Percentiles rank a stretch among this genome's conserved stretches.
phyloP scores from a whole-genome alignment of 37 sponge, comb jelly and placozoan species.

The Eunapius fragilis region DNA sequence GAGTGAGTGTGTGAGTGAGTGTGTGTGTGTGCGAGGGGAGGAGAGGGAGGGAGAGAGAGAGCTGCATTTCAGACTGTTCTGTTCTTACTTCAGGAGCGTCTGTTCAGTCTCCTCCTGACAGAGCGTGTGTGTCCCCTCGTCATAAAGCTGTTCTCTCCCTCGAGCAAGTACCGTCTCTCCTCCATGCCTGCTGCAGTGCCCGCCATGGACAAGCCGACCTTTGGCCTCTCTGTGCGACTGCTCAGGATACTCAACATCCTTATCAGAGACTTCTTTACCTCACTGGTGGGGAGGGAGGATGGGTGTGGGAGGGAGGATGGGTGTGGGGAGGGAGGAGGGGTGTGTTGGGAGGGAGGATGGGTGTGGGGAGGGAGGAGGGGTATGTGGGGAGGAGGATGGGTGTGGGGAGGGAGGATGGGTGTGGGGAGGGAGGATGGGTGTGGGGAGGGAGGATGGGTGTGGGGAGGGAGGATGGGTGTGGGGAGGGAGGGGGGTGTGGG shows the following conservation, averaged over 20 bases:
- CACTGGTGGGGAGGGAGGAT: constrained; percentile 60
- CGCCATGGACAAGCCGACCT: constrained; percentile 72
- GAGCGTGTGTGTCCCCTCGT: constrained; percentile 94
- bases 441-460: no score
- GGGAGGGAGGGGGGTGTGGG: no score
- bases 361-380: no score
- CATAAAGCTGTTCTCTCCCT: constrained; percentile 95
- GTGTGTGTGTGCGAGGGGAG: no score
- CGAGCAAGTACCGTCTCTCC: constrained; percentile 65
- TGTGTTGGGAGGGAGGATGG: no score
- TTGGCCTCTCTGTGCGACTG: constrained; percentile 80
- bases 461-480: no score
- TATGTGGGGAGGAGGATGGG: no score
- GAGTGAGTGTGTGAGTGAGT: no score
- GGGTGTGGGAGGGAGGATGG: no score
- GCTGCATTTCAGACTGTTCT: background rate
- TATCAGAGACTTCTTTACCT: constrained; percentile 70
- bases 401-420: no score
- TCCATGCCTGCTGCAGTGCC: constrained; percentile 42
- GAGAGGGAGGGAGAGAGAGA: background rate
- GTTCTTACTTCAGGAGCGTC: constrained; percentile 33
- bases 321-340: no score
- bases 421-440: no score
- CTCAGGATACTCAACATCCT: constrained; percentile 83
- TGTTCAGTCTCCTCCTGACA: constrained; percentile 80